phyloP scores from a whole-genome alignment of 2,888 invertebrate species.

The Calameuta idolon region DNA sequence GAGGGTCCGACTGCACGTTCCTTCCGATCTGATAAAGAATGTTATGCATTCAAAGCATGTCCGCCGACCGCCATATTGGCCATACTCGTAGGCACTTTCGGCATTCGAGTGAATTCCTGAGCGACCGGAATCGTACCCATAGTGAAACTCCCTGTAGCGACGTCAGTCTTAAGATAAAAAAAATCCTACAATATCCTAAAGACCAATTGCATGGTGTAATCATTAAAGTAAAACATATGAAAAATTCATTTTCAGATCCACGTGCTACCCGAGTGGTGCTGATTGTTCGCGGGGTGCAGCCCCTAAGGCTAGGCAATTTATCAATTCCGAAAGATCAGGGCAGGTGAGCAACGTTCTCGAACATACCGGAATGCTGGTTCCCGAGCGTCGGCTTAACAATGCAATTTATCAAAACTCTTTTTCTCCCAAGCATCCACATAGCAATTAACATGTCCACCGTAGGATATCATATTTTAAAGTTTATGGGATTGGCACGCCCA shows the following conservation, averaged over 20 bases:
- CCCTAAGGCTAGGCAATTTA: conserved; percentile 49
- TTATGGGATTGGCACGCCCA: conserved; percentile 62
- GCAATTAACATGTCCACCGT: conserved; percentile 64
- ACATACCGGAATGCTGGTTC: conserved; percentile 23
- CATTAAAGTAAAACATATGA: not conserved
- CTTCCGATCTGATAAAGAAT: conserved; percentile 49
- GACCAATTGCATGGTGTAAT: not conserved
- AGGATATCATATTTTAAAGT: conserved; percentile 63
- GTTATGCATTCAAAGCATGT: conserved; percentile 47
- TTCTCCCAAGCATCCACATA: conserved; percentile 60
- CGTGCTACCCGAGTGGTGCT: not conserved
- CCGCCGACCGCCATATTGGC: conserved; percentile 28
- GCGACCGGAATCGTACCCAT: not conserved
- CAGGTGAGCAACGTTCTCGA: conserved; percentile 42
- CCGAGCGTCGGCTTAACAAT: conserved; percentile 46
- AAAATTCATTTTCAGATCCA: not conserved
- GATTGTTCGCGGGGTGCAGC: conserved; percentile 34
- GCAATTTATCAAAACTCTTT: conserved; percentile 63
- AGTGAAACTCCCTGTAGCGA: not conserved
- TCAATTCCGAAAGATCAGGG: conserved; percentile 54
- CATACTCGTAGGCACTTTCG: conserved; percentile 17
- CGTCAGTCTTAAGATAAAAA: not conserved
- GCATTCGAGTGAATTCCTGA: not conserved
- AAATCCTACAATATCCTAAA: not conserved
- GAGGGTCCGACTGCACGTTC: conserved; percentile 21